Conservation (phyloP, 2,797 vertebrate species). For the Paramormyrops hopkinsi region DNA sequence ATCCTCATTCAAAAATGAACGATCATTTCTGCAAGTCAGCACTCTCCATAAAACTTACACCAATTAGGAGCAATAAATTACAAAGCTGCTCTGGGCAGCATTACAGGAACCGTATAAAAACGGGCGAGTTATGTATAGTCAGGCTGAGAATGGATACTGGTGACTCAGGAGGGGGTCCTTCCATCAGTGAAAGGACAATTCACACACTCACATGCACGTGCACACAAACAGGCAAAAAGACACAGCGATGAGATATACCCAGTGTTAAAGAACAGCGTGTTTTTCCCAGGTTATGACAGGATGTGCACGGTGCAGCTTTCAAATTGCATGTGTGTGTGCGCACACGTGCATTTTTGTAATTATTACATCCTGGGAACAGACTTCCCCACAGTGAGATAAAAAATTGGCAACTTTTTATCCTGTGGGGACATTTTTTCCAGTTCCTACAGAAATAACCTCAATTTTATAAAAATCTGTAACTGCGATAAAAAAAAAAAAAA, state of each 20-base stretch:
- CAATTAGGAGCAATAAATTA: constrained; percentile 3
- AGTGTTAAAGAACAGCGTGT: not conserved
- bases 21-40: not conserved
- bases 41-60: not conserved
- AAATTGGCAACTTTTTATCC: not conserved
- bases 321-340: not conserved
- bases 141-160: not conserved
- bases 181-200: not conserved
- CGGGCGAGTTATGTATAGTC: not conserved
- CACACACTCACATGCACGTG: not conserved
- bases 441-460: not conserved
- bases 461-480: not conserved
- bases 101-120: not conserved
- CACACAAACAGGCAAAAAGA: not conserved
- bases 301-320: not conserved
- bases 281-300: not conserved
- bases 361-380: not conserved
- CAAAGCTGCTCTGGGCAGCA: not conserved
- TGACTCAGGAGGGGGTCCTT: not conserved
- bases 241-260: not conserved
- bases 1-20: not conserved
- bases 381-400: not conserved
- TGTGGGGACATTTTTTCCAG: not conserved
- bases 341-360: too few relatives aligned
- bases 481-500: not conserved